Percentiles rank a stretch among this genome's conserved stretches.
phyloP scores from a whole-genome alignment of 2,113 vertebrate genomes.

The Phalacrocorax pelagicus region DNA sequence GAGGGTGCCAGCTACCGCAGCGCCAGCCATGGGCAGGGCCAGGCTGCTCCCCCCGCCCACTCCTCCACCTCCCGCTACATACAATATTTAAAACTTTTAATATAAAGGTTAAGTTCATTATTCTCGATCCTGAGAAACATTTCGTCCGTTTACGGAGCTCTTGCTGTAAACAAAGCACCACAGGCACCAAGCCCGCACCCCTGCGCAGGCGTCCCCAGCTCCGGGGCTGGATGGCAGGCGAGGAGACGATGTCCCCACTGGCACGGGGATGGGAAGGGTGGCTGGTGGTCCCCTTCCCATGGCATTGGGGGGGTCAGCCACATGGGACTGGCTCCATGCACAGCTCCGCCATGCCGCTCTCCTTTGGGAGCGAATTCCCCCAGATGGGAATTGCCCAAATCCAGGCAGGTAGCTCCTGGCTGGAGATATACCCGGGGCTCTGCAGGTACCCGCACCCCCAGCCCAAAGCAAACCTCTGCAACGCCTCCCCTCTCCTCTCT shows the following conservation, averaged over 20 bases:
- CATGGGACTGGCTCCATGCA: neutral
- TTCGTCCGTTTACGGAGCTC: slow-evolving; percentile 59
- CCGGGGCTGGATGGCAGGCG: neutral
- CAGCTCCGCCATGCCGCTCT: slow-evolving; percentile 34
- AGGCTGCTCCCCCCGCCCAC: neutral
- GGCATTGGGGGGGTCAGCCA: neutral
- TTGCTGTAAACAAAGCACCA: slow-evolving; percentile 71
- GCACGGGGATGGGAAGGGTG: neutral
- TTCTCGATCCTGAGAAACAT: slow-evolving; percentile 71
- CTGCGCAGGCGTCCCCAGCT: neutral
- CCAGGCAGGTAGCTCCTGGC: neutral
- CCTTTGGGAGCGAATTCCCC: slow-evolving; percentile 77
- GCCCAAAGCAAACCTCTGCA: neutral
- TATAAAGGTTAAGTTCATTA: slow-evolving; percentile 63
- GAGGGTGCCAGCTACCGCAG: neutral
- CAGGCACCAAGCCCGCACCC: slow-evolving; percentile 34
- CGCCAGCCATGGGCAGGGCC: accelerated
- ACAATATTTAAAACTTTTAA: slow-evolving; percentile 52
- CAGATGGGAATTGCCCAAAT: neutral
- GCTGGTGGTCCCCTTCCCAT: neutral
- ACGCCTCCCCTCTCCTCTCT: neutral
- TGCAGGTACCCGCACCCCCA: neutral
- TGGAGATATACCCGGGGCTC: neutral
- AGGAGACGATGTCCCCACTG: neutral
- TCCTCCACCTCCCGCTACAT: neutral